Conservation (phyloP, 2,113 vertebrate species). For the Dipodomys ordii region DNA sequence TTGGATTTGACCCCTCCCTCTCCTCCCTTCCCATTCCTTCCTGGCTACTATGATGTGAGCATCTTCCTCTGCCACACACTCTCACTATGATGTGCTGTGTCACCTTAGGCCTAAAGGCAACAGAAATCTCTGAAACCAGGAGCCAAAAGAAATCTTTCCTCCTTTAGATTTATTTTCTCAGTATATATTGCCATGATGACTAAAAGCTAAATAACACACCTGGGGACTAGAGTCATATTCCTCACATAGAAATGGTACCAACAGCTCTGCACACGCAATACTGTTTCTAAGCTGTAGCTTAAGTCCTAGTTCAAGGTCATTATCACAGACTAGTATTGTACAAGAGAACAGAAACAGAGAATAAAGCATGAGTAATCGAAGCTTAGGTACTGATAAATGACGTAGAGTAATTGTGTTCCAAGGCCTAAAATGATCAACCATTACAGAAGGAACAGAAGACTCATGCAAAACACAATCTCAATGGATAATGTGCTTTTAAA, state of each 20-base stretch:
- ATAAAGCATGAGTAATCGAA: background rate
- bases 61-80: background rate
- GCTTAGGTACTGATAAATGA: background rate
- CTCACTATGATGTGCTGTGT: background rate
- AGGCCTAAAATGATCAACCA: background rate
- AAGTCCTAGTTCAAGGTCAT: background rate
- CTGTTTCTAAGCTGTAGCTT: background rate
- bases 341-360: slow-evolving; percentile 43
- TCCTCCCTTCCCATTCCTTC: background rate
- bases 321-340: background rate
- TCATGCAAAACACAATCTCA: background rate
- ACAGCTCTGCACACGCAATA: background rate
- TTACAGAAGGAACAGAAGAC: background rate
- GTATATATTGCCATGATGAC: background rate
- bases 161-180: background rate
- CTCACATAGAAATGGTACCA: background rate
- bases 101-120: background rate
- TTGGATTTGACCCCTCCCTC: background rate
- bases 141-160: background rate
- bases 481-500: background rate
- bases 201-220: background rate
- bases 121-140: background rate
- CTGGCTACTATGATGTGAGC: background rate
- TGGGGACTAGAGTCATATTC: background rate
- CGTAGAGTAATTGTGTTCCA: slow-evolving; percentile 17